Conservation (phyloP, 2,888 invertebrate species). For the Cremastinae sp. region DNA sequence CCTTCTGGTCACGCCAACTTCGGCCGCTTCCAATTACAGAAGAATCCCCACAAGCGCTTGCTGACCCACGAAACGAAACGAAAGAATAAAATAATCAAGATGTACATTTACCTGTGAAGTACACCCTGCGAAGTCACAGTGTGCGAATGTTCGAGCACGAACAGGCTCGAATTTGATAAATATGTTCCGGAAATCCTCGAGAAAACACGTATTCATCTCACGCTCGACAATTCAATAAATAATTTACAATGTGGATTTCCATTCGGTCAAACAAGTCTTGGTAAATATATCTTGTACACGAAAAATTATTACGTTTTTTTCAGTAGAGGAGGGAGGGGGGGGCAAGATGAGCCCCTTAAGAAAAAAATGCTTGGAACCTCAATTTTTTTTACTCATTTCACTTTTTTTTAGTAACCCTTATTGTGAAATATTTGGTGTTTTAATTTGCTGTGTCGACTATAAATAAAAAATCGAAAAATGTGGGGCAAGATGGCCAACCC, state of each 20-base stretch:
- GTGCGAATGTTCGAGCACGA: conserved; percentile 9
- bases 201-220: no score
- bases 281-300: conserved; percentile 8
- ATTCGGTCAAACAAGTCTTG: conserved; percentile 13
- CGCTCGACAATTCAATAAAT: conserved; percentile 15
- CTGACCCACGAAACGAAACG: not conserved
- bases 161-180: conserved; percentile 45
- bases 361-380: no score
- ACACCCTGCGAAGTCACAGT: conserved; percentile 13
- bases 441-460: no score
- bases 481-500: no score
- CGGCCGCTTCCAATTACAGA: conserved; percentile 17
- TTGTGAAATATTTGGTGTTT: no score
- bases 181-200: no score
- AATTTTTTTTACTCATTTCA: not conserved
- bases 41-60: conserved; percentile 23
- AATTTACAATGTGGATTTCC: no score
- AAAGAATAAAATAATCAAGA: conserved; percentile 15
- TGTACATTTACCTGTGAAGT: conserved; percentile 22
- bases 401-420: no score
- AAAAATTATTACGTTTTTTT: conserved; percentile 1
- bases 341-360: no score
- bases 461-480: no score
- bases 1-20: conserved; percentile 41
- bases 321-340: no score